phyloP scores from a whole-genome alignment of 2,888 invertebrate species.

The Drosophila leonis region DNA sequence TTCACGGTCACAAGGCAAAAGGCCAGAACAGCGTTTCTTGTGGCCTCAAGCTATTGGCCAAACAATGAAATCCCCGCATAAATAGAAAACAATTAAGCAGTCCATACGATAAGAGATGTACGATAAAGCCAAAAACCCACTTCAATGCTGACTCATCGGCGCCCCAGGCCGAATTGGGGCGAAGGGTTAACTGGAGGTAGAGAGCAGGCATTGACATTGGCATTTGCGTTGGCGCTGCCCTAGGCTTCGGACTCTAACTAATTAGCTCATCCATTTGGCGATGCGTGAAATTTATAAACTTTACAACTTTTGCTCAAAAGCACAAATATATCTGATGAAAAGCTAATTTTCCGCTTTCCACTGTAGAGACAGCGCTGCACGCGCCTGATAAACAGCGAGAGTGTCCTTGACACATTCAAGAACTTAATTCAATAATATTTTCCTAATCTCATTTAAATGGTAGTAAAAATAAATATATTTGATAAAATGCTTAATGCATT shows the following conservation, averaged over 20 bases:
- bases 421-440: neutral
- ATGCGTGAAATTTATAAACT: slow-evolving; percentile 67
- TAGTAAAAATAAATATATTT: neutral
- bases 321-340: slow-evolving; percentile 67
- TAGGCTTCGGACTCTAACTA: slow-evolving; percentile 38
- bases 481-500: neutral
- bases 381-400: slow-evolving; percentile 7
- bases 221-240: neutral
- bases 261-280: slow-evolving; percentile 61
- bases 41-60: slow-evolving; percentile 59
- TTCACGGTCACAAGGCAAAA: slow-evolving; percentile 31
- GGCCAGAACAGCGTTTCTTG: slow-evolving; percentile 24
- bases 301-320: slow-evolving; percentile 60
- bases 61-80: slow-evolving; percentile 71
- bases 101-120: slow-evolving; percentile 67
- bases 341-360: slow-evolving; percentile 34
- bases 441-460: neutral
- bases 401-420: slow-evolving; percentile 9
- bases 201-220: neutral
- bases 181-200: neutral
- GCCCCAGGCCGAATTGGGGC: slow-evolving; percentile 10
- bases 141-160: slow-evolving; percentile 60
- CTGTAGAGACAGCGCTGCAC: slow-evolving; percentile 2
- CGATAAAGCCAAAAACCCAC: slow-evolving; percentile 53
- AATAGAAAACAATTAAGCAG: slow-evolving; percentile 79